These are phyloP conservation scores for Perizoma flavofasciatum DNA, from an alignment of 2,888 invertebrate species.

Conservation along the genomic window DNA sequence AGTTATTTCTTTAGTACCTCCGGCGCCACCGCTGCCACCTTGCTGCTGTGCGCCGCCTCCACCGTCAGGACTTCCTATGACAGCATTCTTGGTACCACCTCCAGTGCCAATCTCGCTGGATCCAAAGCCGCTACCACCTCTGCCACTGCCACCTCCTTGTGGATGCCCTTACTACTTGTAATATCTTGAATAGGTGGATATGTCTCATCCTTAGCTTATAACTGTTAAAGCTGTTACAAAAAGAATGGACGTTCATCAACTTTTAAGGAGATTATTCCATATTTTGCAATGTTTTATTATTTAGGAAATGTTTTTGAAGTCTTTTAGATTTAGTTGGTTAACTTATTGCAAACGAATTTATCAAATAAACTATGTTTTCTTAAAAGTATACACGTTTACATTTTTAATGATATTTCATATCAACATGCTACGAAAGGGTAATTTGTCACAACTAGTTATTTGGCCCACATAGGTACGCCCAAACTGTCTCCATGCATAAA, in stretches of 20 bases:
- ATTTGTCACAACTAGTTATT: slow-evolving; percentile 40
- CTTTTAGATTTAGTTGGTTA: slow-evolving; percentile 16
- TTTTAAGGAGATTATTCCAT: too few relatives aligned
- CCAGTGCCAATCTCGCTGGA: slow-evolving; percentile 70
- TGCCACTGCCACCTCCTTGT: slow-evolving; percentile 35
- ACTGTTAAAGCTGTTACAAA: too few relatives aligned
- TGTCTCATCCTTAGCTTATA: too few relatives aligned
- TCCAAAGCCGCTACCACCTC: slow-evolving; percentile 60
- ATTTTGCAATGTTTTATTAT: not conserved
- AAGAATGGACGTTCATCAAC: too few relatives aligned
- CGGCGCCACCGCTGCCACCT: slow-evolving; percentile 47
- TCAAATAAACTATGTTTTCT: slow-evolving; percentile 14
- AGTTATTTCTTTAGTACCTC: slow-evolving; percentile 59
- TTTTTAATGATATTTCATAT: slow-evolving; percentile 22
- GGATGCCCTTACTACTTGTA: slow-evolving; percentile 35
- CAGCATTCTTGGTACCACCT: slow-evolving; percentile 66
- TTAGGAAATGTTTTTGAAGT: not conserved
- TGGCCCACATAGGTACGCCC: slow-evolving; percentile 41
- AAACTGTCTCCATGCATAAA: slow-evolving; percentile 40
- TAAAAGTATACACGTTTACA: slow-evolving; percentile 11
- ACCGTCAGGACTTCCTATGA: slow-evolving; percentile 64
- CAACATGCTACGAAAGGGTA: slow-evolving; percentile 22
- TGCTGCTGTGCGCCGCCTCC: slow-evolving; percentile 46
- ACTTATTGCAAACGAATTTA: slow-evolving; percentile 15
- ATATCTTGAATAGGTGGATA: not conserved